Conservation (phyloP, 2,113 vertebrate genomes). For the Limanda limanda region DNA sequence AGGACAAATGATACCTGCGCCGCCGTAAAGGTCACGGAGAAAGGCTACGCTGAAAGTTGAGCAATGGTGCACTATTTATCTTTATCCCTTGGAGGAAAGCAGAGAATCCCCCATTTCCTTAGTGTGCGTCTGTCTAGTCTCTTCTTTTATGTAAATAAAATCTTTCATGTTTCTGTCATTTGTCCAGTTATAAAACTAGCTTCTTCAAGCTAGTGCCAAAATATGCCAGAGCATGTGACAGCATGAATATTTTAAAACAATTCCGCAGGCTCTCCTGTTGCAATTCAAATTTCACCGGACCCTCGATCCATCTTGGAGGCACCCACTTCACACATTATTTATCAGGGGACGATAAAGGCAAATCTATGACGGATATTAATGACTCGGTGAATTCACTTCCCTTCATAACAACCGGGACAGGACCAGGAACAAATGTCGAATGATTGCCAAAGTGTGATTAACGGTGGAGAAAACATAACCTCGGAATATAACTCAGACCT, state of each 20-base stretch:
- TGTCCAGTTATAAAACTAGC: background rate
- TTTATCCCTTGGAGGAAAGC: slow-evolving; percentile 45
- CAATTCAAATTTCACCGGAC: slow-evolving; percentile 31
- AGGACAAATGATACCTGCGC: slow-evolving; percentile 66
- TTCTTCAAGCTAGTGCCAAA: background rate
- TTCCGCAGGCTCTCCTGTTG: background rate
- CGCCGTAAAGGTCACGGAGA: slow-evolving; percentile 74
- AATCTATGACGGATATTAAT: slow-evolving; percentile 22
- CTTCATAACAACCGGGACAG: slow-evolving; percentile 26
- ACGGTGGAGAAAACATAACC: slow-evolving; percentile 19
- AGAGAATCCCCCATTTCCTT: slow-evolving; percentile 41
- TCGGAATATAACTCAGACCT: slow-evolving; percentile 7
- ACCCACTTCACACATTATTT: slow-evolving; percentile 18
- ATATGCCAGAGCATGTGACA: slow-evolving; percentile 4
- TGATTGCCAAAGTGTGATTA: slow-evolving; percentile 25
- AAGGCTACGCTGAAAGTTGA: slow-evolving; percentile 76
- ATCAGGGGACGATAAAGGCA: slow-evolving; percentile 16
- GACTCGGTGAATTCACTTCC: slow-evolving; percentile 20
- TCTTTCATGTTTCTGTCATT: slow-evolving; percentile 25
- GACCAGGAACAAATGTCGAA: background rate
- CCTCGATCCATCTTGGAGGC: slow-evolving; percentile 36
- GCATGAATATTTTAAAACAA: background rate
- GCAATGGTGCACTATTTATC: slow-evolving; percentile 74
- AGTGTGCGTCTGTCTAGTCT: background rate
- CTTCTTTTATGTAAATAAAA: slow-evolving; percentile 35